A percentile compares a stretch with the other conserved stretches of the same genome.
phyloP scores from a whole-genome alignment of 1,140 invertebrate species.

The Drosophila truncata region DNA sequence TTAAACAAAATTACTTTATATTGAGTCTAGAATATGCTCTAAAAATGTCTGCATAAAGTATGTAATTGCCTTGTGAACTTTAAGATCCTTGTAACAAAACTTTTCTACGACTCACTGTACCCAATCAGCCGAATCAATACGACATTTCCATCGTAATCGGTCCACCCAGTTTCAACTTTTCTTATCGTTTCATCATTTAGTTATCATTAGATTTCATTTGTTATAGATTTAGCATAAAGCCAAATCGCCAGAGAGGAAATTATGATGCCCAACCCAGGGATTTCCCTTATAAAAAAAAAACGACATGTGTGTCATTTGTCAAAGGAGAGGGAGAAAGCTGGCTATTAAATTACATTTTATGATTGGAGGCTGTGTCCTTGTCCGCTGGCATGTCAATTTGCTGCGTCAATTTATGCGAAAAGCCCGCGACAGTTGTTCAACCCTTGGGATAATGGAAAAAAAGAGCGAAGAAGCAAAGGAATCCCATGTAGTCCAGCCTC shows the following conservation, averaged over 20 bases:
- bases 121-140: background rate
- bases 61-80: background rate
- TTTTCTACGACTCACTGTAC: background rate
- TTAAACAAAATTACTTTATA: too few relatives aligned
- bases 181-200: constrained; percentile 28
- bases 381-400: constrained; percentile 61
- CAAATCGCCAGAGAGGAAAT: constrained; percentile 36
- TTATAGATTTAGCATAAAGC: constrained; percentile 62
- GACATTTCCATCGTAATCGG: background rate
- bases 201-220: constrained; percentile 58
- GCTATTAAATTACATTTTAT: constrained; percentile 75
- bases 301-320: constrained; percentile 41
- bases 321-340: background rate
- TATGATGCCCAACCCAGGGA: constrained; percentile 35
- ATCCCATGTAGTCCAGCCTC: constrained; percentile 15
- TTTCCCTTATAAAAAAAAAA: constrained; percentile 11
- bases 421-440: constrained; percentile 46
- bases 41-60: background rate
- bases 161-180: constrained; percentile 4
- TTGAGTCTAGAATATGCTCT: background rate
- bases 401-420: constrained; percentile 74
- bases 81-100: background rate
- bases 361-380: constrained; percentile 55
- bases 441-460: constrained; percentile 15
- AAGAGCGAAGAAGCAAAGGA: background rate